Evolutionary conservation across 2,888 invertebrate species (phyloP).

Genomic region (Hirudinaria manillensis): DNA sequence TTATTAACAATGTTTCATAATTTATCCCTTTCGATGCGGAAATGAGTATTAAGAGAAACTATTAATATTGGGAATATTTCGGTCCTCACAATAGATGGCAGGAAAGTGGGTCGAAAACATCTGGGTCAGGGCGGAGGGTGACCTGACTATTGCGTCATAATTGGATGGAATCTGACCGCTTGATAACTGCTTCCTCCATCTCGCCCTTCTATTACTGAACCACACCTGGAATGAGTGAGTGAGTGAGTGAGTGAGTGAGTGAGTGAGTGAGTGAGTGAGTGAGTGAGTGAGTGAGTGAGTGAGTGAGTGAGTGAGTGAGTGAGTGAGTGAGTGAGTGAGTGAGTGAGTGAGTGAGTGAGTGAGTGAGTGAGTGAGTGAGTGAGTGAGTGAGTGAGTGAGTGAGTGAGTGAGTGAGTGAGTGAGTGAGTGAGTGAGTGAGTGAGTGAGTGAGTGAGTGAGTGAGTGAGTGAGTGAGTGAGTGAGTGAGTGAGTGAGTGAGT

Average conservation of each 20-base stretch:
- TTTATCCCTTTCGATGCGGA: no score
- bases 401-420: conserved; percentile 21
- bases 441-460: conserved; percentile 16
- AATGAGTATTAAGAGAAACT: no score
- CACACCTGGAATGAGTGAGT: conserved; percentile 67
- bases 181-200: conserved; percentile 78
- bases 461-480: conserved; percentile 27
- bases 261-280: conserved; percentile 16
- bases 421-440: conserved; percentile 15
- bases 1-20: no score
- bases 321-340: conserved; percentile 31
- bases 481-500: conserved; percentile 31
- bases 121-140: conserved; percentile 20
- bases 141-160: conserved; percentile 27
- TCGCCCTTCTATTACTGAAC: conserved; percentile 92
- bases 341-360: conserved; percentile 30
- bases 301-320: conserved; percentile 31
- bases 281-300: conserved; percentile 28
- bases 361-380: background rate
- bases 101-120: conserved; percentile 12
- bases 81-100: conserved; percentile 2
- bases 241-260: conserved; percentile 4
- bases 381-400: conserved; percentile 19
- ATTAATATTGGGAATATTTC: no score
- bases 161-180: conserved; percentile 33